Percentiles rank a stretch among this genome's conserved stretches.
These are phyloP conservation scores for Aplysia californica DNA, from an alignment of 1,140 invertebrate species.

Conservation along the genomic window DNA sequence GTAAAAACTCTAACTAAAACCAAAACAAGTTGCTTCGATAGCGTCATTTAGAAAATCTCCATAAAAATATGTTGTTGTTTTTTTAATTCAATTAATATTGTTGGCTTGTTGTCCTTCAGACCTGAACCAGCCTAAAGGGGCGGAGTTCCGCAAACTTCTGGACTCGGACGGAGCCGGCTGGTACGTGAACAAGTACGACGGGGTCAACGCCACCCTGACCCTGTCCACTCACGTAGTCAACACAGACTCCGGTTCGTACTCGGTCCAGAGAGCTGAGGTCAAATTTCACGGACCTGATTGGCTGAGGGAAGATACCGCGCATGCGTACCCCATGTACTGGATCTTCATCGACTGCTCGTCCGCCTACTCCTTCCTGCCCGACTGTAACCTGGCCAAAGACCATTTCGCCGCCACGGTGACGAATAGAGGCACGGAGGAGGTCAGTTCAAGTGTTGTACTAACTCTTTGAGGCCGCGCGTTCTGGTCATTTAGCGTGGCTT, in stretches of 20 bases:
- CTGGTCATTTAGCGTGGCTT: no score
- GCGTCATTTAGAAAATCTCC: not conserved
- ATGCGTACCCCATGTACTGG: not conserved
- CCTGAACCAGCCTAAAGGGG: not conserved
- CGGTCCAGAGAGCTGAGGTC: not conserved
- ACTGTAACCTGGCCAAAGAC: not conserved
- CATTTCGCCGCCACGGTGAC: not conserved
- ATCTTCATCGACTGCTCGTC: slow-evolving; percentile 1
- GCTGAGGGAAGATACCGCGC: not conserved
- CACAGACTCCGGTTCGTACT: not conserved
- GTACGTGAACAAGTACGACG: not conserved
- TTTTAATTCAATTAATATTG: not conserved
- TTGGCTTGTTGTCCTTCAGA: not conserved
- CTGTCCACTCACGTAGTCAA: not conserved
- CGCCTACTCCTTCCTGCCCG: slow-evolving; percentile 11
- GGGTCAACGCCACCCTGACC: not conserved
- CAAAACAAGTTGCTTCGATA: not conserved
- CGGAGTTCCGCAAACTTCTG: not conserved
- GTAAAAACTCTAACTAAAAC: not conserved
- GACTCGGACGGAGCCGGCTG: not conserved
- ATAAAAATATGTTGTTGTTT: not conserved
- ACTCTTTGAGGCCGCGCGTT: not conserved
- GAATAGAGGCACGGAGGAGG: not conserved
- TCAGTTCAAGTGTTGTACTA: not conserved
- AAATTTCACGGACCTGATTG: not conserved